phyloP scores from a whole-genome alignment of 1,140 invertebrate species.

The Chymomyza costata region DNA sequence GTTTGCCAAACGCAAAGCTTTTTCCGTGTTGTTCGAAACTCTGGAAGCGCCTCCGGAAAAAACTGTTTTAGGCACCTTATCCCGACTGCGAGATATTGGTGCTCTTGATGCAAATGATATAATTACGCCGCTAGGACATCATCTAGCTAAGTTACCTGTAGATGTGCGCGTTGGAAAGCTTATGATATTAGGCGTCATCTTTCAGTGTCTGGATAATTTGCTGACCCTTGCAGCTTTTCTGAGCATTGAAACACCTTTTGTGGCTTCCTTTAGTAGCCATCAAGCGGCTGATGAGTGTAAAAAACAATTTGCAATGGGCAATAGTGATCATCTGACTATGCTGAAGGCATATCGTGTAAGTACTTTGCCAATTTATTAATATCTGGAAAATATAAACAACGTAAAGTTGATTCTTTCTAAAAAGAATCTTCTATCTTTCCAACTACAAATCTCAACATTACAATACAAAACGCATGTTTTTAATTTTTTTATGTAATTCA shows the following conservation, averaged over 20 bases:
- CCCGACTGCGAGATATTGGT: constrained; percentile 87
- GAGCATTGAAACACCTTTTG: constrained; percentile 89
- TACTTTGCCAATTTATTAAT: no score
- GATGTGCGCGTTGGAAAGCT: constrained; percentile 94
- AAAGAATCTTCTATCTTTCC: no score
- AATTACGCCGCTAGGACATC: constrained; percentile 91
- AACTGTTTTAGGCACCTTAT: constrained; percentile 86
- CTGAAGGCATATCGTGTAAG: constrained; percentile 85
- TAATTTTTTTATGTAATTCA: no score
- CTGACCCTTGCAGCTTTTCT: constrained; percentile 94
- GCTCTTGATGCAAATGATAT: constrained; percentile 87
- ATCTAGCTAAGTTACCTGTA: constrained; percentile 91
- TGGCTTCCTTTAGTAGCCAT: constrained; percentile 84
- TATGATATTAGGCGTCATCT: constrained; percentile 92
- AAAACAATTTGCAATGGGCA: constrained; percentile 82
- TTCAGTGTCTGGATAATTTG: constrained; percentile 95
- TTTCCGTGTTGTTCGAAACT: constrained; percentile 81
- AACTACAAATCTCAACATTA: no score
- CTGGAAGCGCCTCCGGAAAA: constrained; percentile 89
- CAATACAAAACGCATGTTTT: no score
- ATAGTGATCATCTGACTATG: constrained; percentile 89
- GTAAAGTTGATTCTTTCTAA: no score
- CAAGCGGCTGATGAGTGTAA: constrained; percentile 84
- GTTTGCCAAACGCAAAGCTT: constrained; percentile 80
- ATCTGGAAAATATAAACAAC: no score